Evolutionary conservation across 2,113 vertebrate genomes (phyloP), one percentile per base, ranked within the genome.

Genomic region (Megaceryle maxima): DNA sequence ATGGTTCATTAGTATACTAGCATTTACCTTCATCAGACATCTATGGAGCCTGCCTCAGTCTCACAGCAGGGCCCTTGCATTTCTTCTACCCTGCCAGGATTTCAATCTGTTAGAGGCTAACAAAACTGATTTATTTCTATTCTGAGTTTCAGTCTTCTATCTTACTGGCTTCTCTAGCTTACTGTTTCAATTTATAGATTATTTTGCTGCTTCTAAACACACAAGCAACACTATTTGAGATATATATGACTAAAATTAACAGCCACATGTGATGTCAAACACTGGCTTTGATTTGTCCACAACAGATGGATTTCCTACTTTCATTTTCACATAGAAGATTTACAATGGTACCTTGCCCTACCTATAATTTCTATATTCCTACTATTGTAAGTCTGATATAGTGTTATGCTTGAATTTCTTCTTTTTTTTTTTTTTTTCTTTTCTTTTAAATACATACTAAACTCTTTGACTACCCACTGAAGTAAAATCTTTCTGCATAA

Each of bases 91-190:
- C 96, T 97, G 94, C 90, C 83, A 97, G 93, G 86, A 94, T 95
- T 96, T 96, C 96, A 97, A 72, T 97, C 95, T 97, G 89, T 97
- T 96, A 92, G 82, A 95, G 78, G 74, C 95, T 96, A 96, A 96
- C 90, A 96, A 97, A 97, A 97, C 68, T 89, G 89, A 97, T 97
- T 94, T 96, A 89, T 96, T 97, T 95, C 95, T 97, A 91, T 92
- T 94, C 60, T 82, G 92, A 91, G 57, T 95, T 97, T 90, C 88
- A 94, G 53, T 18, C 68, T 95, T 92, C 87, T 89, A 59, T 92
- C 68, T 91, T 93, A 87, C 51, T 87, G 90, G 53, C 29, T 91
- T 94, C 59, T 93, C 84, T 85, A 96, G 82, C 80, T 96, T 88
- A 91, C 73, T 90, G 33, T 91, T 96, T 56, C 64, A 77, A 88